Percentiles rank a stretch among this genome's conserved stretches.
These are phyloP conservation scores for Phytoseiulus persimilis DNA, from an alignment of 2,888 invertebrate species.

Conservation along the genomic window DNA sequence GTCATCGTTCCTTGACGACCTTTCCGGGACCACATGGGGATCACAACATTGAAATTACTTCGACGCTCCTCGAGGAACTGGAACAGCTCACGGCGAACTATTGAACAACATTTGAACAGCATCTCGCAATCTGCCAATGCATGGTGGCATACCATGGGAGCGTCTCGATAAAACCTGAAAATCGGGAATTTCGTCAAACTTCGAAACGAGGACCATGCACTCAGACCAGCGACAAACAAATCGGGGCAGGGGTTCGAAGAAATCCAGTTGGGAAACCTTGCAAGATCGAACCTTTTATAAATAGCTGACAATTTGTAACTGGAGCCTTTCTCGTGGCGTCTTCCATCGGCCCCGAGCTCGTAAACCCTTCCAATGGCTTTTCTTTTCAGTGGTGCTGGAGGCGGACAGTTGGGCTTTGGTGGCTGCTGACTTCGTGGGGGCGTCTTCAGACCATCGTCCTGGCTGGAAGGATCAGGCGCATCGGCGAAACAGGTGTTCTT, in stretches of 20 bases:
- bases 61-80: conserved; percentile 31
- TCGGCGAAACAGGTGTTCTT: not conserved
- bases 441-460: conserved; percentile 9
- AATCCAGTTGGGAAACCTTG: too few relatives aligned
- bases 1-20: conserved; percentile 1
- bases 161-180: not conserved
- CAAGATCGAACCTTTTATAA: too few relatives aligned
- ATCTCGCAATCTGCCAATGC: conserved; percentile 28
- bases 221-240: too few relatives aligned
- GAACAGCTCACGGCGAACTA: not conserved
- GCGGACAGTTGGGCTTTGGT: not conserved
- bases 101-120: conserved; percentile 18
- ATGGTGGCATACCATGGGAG: conserved; percentile 10
- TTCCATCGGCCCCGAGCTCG: conserved; percentile 6
- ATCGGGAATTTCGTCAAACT: not conserved
- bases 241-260: too few relatives aligned
- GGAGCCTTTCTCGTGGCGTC: not conserved
- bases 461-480: not conserved
- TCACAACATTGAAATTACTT: not conserved
- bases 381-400: conserved; percentile 8
- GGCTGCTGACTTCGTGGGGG: conserved; percentile 33
- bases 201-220: too few relatives aligned
- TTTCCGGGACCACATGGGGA: conserved; percentile 30
- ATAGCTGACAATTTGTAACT: conserved; percentile 13
- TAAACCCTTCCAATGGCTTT: not conserved